Evolutionary conservation across 2,888 invertebrate species (phyloP).

Genomic region (Abscondita cerata): DNA sequence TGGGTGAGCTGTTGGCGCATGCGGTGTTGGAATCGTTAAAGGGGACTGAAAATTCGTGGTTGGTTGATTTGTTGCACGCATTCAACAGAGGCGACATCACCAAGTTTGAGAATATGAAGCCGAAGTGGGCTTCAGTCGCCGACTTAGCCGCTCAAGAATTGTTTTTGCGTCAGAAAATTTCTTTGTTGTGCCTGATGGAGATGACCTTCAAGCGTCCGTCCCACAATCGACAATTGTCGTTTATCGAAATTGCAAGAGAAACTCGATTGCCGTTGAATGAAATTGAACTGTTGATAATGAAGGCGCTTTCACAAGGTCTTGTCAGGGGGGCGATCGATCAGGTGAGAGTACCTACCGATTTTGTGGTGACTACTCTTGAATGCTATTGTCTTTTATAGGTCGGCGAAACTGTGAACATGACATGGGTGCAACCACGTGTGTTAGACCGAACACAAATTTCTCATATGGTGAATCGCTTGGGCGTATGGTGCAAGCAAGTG

Average conservation of each 20-base stretch:
- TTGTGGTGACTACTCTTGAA: too few species aligned
- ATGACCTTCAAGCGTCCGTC: slow-evolving; percentile 97
- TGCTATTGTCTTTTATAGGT: slow-evolving; percentile 50
- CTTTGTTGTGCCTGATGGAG: slow-evolving; percentile 96
- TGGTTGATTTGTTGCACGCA: slow-evolving; percentile 82
- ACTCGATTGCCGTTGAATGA: slow-evolving; percentile 84
- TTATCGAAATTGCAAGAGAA: slow-evolving; percentile 87
- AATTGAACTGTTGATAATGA: slow-evolving; percentile 97
- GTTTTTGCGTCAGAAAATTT: slow-evolving; percentile 89
- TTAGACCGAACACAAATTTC: slow-evolving; percentile 73
- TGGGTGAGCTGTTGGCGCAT: slow-evolving; percentile 96
- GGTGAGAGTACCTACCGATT: too few species aligned
- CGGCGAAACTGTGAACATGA: slow-evolving; percentile 74
- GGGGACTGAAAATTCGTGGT: slow-evolving; percentile 85
- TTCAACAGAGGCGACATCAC: slow-evolving; percentile 86
- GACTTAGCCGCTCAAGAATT: slow-evolving; percentile 84
- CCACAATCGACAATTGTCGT: slow-evolving; percentile 84
- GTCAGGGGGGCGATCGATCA: slow-evolving; percentile 96
- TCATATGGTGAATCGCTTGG: slow-evolving; percentile 74
- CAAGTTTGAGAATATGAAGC: slow-evolving; percentile 75
- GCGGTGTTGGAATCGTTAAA: slow-evolving; percentile 88
- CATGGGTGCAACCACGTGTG: slow-evolving; percentile 87
- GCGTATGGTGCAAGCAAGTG: slow-evolving; percentile 78
- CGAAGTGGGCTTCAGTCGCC: slow-evolving; percentile 79
- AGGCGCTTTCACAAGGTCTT: slow-evolving; percentile 92